These are phyloP conservation scores for Sandelia bainsii DNA, from an alignment of 2,797 vertebrate genomes.

Conservation along the genomic window DNA sequence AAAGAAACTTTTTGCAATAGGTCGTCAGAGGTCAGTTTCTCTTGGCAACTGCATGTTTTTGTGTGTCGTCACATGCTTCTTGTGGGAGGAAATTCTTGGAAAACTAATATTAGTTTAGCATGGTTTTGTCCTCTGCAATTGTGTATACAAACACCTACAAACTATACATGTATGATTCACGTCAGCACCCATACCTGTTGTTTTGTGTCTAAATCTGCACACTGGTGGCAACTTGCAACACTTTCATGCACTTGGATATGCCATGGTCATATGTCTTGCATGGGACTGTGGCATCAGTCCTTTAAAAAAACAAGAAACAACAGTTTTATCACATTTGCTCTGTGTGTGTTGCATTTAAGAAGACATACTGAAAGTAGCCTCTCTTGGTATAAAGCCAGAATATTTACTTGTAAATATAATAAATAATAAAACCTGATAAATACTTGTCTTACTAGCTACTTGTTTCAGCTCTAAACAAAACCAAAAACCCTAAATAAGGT, in stretches of 20 bases:
- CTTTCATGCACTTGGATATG: background rate
- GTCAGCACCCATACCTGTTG: conserved; percentile 13
- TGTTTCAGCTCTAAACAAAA: background rate
- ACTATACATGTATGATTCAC: background rate
- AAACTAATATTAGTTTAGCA: background rate
- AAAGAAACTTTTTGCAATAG: background rate
- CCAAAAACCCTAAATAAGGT: conserved; percentile 3
- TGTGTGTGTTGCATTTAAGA: background rate
- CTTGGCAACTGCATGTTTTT: background rate
- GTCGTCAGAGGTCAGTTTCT: background rate
- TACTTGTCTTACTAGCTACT: no score
- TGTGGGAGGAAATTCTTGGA: background rate
- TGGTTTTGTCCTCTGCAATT: no score
- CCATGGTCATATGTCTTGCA: background rate
- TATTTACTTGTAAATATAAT: no score
- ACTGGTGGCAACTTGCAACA: background rate
- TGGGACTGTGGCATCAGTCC: no score
- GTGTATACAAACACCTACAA: no score
- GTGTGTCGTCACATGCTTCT: background rate
- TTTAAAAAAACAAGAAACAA: background rate
- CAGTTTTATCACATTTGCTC: background rate
- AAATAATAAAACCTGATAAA: no score
- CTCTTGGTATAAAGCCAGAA: no score
- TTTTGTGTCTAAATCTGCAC: background rate
- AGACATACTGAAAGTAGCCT: no score